A percentile compares a stretch with the other conserved stretches of the same genome.
phyloP scores from a whole-genome alignment of 2,797 vertebrate species.

The Danio aesculapii region DNA sequence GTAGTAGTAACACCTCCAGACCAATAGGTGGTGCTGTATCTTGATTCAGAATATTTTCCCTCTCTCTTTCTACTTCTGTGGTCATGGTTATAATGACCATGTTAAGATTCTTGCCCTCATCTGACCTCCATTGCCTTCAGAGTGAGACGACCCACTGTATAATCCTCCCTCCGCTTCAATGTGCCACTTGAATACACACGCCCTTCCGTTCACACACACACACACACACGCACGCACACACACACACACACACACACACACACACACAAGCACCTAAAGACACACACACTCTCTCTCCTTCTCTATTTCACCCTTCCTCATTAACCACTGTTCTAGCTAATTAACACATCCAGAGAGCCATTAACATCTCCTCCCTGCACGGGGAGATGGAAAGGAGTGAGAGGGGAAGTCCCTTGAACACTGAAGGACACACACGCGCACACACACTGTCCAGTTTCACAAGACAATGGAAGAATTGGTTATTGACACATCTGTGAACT shows the following conservation, averaged over 20 bases:
- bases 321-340: conserved; percentile 63
- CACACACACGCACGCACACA: conserved; percentile 17
- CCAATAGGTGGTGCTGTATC: conserved; percentile 41
- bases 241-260: conserved; percentile 27
- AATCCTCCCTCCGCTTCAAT: conserved; percentile 22
- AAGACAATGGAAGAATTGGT: conserved; percentile 12
- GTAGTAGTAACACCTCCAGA: conserved; percentile 16
- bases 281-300: conserved; percentile 33
- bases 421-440: conserved; percentile 44
- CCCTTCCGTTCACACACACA: conserved; percentile 30
- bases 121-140: conserved; percentile 43
- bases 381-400: conserved; percentile 42
- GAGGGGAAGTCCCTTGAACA: conserved; percentile 43
- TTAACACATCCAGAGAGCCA: conserved; percentile 64
- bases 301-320: conserved; percentile 52
- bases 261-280: conserved; percentile 20
- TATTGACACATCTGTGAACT: background rate
- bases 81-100: conserved; percentile 5
- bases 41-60: background rate
- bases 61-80: conserved; percentile 15
- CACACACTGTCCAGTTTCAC: conserved; percentile 21
- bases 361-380: conserved; percentile 60
- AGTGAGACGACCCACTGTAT: conserved; percentile 26
- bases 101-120: conserved; percentile 41
- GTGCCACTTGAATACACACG: conserved; percentile 44